Evolutionary conservation across 2,888 invertebrate species (phyloP).

Genomic region (Cataglyphis livida): DNA sequence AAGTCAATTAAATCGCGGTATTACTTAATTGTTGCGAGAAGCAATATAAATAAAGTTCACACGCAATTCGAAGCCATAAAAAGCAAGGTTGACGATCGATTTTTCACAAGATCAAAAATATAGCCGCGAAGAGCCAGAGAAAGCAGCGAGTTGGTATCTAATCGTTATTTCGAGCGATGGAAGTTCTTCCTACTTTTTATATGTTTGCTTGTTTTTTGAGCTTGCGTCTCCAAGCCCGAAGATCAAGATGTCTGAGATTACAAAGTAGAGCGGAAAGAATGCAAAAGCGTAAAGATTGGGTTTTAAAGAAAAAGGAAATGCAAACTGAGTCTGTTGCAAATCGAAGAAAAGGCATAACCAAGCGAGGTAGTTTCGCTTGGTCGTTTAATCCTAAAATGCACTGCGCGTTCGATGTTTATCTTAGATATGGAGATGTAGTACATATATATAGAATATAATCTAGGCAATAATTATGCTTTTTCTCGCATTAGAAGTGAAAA

Average conservation of each 20-base stretch:
- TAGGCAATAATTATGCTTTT: slow-evolving; percentile 33
- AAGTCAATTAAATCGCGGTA: not conserved
- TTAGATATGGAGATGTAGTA: slow-evolving; percentile 4
- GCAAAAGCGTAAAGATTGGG: not conserved
- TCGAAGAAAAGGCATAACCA: slow-evolving; percentile 17
- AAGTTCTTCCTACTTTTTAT: slow-evolving; percentile 39
- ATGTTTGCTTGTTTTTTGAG: slow-evolving; percentile 18
- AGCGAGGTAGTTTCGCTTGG: slow-evolving; percentile 55
- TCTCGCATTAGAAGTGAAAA: slow-evolving; percentile 11
- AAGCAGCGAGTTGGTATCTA: not conserved
- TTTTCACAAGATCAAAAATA: slow-evolving; percentile 1
- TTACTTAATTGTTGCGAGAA: not conserved
- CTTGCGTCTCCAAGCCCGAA: not conserved
- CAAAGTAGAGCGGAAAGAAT: not conserved
- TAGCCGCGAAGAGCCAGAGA: not conserved
- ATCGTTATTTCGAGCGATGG: not conserved
- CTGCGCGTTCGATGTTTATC: slow-evolving; percentile 34
- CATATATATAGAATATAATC: slow-evolving; percentile 8
- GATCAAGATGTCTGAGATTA: not conserved
- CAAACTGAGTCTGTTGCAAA: slow-evolving; percentile 22
- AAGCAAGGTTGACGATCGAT: not conserved
- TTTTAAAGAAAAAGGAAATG: not conserved
- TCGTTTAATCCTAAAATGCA: slow-evolving; percentile 49
- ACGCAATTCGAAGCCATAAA: not conserved
- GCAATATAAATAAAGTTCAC: not conserved